Evolutionary conservation across 2,797 vertebrate species (phyloP), one percentile per base, ranked within the genome.

Genomic region (Yasuhikotakia modesta): DNA sequence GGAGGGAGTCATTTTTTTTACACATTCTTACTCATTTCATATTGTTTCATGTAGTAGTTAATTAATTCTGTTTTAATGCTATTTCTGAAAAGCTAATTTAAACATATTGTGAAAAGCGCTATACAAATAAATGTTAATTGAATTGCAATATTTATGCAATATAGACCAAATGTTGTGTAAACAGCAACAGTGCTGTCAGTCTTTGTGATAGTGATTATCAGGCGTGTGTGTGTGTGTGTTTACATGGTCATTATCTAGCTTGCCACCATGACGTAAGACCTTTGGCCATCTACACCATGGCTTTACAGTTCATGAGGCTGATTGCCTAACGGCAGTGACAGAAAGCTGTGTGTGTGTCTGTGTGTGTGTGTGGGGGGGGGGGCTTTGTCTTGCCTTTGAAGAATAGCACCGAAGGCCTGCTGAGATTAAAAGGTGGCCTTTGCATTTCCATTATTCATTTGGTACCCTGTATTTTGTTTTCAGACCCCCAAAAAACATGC

Each of bases 391-490:
- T 66, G 80, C 67, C 82, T 87, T 85, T 85, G 81, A 84, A 83
- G 78, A 82, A 83, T 79, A 72, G 61, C 73, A 86, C 86, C 79
- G 79, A 81, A 83, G 87, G 86, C 87, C 85, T 87, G 84, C 85
- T 84, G 87, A 88, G 87, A 87, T 90, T 88, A 90, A 86, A 87
- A 86, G 86, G 83, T 87, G 87, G 82, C 81, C 70, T 78, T 68
- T 64, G 5, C 67, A 83, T 86, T 87, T 90, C 85, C 87, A 88
- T 88, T 90, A 90, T 90, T 90, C 83, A 88, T 85, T 83, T 85
- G 77, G 50, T 73, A 69, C 73, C 79, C 73, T 83, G 84, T 79
- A 81, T 85, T 85, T 85, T 83, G 81, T 85, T 85, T 81, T 81
- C 79, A 73, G 83, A 52, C 35, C 58, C 30, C 58, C 61, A 78